phyloP scores from a whole-genome alignment of 2,113 vertebrate species.

The Megalops atlanticus region DNA sequence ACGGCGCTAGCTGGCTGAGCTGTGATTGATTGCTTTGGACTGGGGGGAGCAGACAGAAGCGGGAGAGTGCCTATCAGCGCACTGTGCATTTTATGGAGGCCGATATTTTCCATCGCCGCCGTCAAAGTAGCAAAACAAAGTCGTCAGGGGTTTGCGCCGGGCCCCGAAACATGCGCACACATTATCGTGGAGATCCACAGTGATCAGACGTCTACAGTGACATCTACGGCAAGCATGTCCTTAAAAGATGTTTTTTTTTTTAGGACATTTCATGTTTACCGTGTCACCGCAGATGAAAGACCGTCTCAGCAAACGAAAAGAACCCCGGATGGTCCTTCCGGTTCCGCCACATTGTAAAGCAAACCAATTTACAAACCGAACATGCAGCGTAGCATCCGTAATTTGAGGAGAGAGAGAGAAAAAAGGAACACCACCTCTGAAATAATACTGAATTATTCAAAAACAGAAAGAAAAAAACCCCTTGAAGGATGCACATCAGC shows the following conservation, averaged over 20 bases:
- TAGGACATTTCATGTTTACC: too few relatives aligned
- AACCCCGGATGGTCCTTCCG: too few relatives aligned
- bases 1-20: constrained; percentile 53
- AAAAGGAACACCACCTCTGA: neutral
- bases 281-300: too few relatives aligned
- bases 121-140: constrained; percentile 25
- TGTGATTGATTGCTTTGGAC: constrained; percentile 62
- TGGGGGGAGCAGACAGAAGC: constrained; percentile 41
- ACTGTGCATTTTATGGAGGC: constrained; percentile 35
- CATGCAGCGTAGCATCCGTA: neutral
- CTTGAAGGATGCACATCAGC: constrained; percentile 9
- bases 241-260: neutral
- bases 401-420: neutral
- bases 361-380: neutral
- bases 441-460: constrained; percentile 12
- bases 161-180: too few relatives aligned
- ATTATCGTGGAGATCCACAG: too few relatives aligned
- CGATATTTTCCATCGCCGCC: constrained; percentile 25
- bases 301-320: too few relatives aligned
- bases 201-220: too few relatives aligned
- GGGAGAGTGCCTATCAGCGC: constrained; percentile 11
- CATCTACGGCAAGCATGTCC: too few relatives aligned
- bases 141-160: too few relatives aligned
- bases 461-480: neutral
- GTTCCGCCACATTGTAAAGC: neutral